Evolutionary conservation across 2,113 vertebrate species (phyloP).

Genomic region (Hippocampus comes): DNA sequence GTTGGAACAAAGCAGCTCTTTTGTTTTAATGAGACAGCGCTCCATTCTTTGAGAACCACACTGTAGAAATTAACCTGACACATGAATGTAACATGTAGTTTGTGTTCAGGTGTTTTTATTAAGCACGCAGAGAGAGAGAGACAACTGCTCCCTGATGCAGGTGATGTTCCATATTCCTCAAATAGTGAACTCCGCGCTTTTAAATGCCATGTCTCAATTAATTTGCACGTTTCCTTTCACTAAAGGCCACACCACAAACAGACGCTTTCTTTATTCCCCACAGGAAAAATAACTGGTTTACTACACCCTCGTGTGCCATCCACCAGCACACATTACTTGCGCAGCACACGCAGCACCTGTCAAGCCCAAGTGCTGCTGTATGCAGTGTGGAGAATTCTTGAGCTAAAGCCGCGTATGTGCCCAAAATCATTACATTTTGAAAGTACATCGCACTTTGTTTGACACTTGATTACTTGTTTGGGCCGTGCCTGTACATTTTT

Average conservation of each 20-base stretch:
- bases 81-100: slow-evolving; percentile 16
- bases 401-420: no score
- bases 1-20: slow-evolving; percentile 63
- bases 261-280: not conserved
- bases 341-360: no score
- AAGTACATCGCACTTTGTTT: no score
- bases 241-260: not conserved
- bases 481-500: no score
- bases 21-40: slow-evolving; percentile 58
- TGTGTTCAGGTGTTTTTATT: slow-evolving; percentile 21
- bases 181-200: not conserved
- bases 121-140: slow-evolving; percentile 22
- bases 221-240: not conserved
- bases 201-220: not conserved
- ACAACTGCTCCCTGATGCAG: slow-evolving; percentile 11
- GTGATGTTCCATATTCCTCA: not conserved
- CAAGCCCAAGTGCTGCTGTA: no score
- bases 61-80: slow-evolving; percentile 33
- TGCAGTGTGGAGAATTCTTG: no score
- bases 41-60: slow-evolving; percentile 26
- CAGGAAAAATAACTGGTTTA: no score
- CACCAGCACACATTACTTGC: no score
- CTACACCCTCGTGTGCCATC: no score
- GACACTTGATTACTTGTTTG: no score
- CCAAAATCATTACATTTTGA: no score